Conservation (phyloP, 2,113 vertebrate genomes). For the Probosciger aterrimus region DNA sequence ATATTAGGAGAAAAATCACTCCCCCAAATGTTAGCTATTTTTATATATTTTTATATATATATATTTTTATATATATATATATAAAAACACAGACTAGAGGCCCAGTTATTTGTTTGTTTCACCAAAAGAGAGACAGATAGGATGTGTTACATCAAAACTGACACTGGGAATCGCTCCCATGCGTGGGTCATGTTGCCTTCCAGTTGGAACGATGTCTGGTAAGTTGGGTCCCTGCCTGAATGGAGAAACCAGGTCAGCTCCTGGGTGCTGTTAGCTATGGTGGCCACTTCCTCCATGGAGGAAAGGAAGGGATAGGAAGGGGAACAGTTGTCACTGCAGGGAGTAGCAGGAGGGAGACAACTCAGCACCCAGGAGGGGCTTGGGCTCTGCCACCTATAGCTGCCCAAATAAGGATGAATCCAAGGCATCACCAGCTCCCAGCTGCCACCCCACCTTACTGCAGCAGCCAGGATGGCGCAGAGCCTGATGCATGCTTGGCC, state of each 20-base stretch:
- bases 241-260: background rate
- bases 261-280: background rate
- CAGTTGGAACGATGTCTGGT: background rate
- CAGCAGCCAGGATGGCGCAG: fast-evolving
- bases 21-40: background rate
- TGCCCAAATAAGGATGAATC: background rate
- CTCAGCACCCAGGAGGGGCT: background rate
- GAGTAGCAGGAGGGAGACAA: background rate
- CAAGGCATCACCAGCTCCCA: background rate
- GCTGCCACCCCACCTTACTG: background rate
- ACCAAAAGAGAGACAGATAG: background rate
- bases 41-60: constrained; percentile 39
- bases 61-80: background rate
- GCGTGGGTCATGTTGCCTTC: background rate
- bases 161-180: background rate
- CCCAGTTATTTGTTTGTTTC: background rate
- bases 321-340: fast-evolving
- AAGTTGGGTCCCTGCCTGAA: background rate
- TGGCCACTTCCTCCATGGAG: background rate
- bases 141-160: background rate
- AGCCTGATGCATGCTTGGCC: background rate
- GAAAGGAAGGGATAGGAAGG: background rate
- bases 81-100: background rate
- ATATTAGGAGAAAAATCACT: constrained; percentile 19
- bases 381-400: fast-evolving